Evolutionary conservation across 2,888 invertebrate genomes (phyloP).

Genomic region (Eristalinus sepulchralis): DNA sequence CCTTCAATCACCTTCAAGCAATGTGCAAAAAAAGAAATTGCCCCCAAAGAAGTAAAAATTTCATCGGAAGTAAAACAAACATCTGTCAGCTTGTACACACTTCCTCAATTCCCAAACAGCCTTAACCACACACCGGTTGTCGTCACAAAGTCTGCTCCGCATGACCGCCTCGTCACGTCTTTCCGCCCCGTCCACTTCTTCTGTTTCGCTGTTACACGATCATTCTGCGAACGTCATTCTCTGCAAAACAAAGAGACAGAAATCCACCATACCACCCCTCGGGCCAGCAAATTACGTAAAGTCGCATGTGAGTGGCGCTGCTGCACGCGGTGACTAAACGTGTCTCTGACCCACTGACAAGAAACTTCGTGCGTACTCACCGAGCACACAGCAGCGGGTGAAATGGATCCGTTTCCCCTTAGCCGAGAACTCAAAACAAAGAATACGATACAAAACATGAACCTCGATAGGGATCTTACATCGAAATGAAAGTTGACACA

Average conservation of each 20-base stretch:
- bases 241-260: neutral
- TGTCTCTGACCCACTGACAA: conserved; percentile 46
- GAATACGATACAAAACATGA: conserved; percentile 32
- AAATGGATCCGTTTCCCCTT: conserved; percentile 38
- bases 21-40: too few relatives aligned
- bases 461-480: conserved; percentile 39
- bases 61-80: too few relatives aligned
- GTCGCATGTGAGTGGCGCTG: conserved; percentile 15
- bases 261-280: neutral
- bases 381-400: neutral
- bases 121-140: neutral
- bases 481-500: conserved; percentile 57
- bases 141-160: neutral
- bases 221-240: neutral
- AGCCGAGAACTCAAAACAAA: neutral
- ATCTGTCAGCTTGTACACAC: too few relatives aligned
- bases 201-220: neutral
- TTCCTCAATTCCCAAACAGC: neutral
- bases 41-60: too few relatives aligned
- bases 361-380: conserved; percentile 2
- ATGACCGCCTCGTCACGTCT: neutral
- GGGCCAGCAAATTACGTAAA: conserved; percentile 44
- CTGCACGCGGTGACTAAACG: conserved; percentile 37
- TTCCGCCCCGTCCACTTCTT: neutral
- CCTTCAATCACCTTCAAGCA: too few relatives aligned